Percentiles rank a stretch among this genome's conserved stretches.
Evolutionary conservation across 2,888 invertebrate genomes (phyloP).

Genomic region (Odontomyia ornata): DNA sequence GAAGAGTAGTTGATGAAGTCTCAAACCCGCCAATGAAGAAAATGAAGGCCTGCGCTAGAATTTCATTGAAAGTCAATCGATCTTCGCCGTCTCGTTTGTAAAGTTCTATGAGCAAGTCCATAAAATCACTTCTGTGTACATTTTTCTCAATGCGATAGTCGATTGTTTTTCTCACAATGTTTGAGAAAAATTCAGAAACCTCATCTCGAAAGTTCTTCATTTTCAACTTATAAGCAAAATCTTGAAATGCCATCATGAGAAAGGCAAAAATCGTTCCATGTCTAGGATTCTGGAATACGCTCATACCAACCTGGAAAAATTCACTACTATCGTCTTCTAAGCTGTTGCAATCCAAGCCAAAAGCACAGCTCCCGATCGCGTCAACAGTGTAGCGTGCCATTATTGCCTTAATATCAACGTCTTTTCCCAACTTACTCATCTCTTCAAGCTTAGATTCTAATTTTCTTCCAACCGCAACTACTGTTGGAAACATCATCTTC

Average conservation of each 20-base stretch:
- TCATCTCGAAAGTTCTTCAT: slow-evolving; percentile 13
- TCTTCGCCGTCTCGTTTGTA: not conserved
- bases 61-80: slow-evolving; percentile 63
- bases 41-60: slow-evolving; percentile 67
- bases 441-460: slow-evolving; percentile 52
- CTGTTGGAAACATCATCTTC: slow-evolving; percentile 59
- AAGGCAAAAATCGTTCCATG: slow-evolving; percentile 45
- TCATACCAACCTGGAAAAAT: slow-evolving; percentile 57
- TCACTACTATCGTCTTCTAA: slow-evolving; percentile 61
- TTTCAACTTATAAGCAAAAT: not conserved
- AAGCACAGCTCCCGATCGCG: slow-evolving; percentile 66
- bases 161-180: slow-evolving; percentile 45
- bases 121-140: slow-evolving; percentile 45
- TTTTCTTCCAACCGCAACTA: slow-evolving; percentile 50
- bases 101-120: slow-evolving; percentile 46
- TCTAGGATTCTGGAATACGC: slow-evolving; percentile 50
- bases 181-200: slow-evolving; percentile 39
- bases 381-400: slow-evolving; percentile 65
- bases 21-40: slow-evolving; percentile 69
- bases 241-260: slow-evolving; percentile 44
- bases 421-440: slow-evolving; percentile 48
- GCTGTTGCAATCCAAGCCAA: slow-evolving; percentile 65
- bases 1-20: slow-evolving; percentile 66
- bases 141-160: slow-evolving; percentile 41
- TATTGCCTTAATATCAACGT: slow-evolving; percentile 63